A percentile compares a stretch with the other conserved stretches of the same genome.
phyloP scores from a whole-genome alignment of 2,797 vertebrate genomes.

The Naso thynnoides region DNA sequence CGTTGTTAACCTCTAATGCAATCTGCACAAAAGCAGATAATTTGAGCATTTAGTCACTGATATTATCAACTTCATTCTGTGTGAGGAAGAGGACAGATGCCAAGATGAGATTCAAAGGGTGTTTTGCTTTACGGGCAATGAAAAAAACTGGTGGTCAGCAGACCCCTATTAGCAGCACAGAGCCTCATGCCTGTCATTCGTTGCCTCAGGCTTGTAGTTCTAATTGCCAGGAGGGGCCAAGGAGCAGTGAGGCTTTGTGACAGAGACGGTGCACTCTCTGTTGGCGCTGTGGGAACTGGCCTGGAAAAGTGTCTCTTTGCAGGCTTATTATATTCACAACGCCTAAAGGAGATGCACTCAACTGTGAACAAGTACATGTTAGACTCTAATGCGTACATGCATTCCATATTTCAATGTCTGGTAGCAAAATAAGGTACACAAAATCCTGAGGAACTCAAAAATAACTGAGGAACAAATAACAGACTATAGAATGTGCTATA shows the following conservation, averaged over 20 bases:
- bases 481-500: background rate
- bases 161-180: constrained; percentile 43
- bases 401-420: constrained; percentile 6
- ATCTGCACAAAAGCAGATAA: constrained; percentile 28
- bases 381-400: constrained; percentile 18
- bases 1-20: constrained; percentile 38
- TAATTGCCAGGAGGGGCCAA: constrained; percentile 54
- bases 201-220: constrained; percentile 38
- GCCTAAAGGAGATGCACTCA: constrained; percentile 45
- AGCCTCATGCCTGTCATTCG: constrained; percentile 29
- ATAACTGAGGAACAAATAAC: background rate
- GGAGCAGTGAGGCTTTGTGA: constrained; percentile 48
- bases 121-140: constrained; percentile 24
- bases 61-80: constrained; percentile 25
- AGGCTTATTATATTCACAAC: constrained; percentile 52
- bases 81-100: constrained; percentile 7
- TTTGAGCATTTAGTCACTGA: constrained; percentile 39
- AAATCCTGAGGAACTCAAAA: background rate
- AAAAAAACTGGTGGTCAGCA: constrained; percentile 34
- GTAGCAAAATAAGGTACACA: background rate
- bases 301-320: constrained; percentile 55
- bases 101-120: constrained; percentile 21
- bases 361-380: constrained; percentile 27
- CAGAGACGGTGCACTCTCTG: constrained; percentile 31
- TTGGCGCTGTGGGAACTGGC: constrained; percentile 38